These are phyloP conservation scores for Ispidina lecontei DNA, from an alignment of 2,797 vertebrate genomes.

Conservation along the genomic window DNA sequence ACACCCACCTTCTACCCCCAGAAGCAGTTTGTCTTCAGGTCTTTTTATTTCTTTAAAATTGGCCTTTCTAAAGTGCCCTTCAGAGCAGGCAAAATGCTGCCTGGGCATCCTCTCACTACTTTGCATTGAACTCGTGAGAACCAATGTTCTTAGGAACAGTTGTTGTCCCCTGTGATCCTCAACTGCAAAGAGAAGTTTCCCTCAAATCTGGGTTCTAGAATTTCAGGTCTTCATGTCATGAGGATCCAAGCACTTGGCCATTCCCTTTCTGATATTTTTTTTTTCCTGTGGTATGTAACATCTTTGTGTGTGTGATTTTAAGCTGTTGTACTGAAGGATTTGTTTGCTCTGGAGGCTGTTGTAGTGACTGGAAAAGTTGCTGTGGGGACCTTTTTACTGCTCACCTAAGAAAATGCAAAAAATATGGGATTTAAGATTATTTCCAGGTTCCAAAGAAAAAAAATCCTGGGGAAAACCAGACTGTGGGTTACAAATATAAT, in stretches of 20 bases:
- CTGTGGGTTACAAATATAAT: background rate
- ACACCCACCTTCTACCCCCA: background rate
- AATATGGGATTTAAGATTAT: background rate
- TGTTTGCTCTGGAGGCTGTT: background rate
- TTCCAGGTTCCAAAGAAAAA: background rate
- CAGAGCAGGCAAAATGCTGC: background rate
- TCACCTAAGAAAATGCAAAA: background rate
- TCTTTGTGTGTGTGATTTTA: background rate
- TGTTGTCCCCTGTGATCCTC: background rate
- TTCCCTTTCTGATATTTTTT: background rate
- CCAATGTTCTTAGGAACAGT: background rate
- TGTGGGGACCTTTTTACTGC: background rate
- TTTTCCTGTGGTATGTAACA: rapidly evolving
- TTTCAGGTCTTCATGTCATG: background rate
- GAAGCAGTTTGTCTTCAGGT: background rate
- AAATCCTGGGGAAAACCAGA: rapidly evolving
- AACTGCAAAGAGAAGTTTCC: background rate
- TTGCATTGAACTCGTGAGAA: background rate
- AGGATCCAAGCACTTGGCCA: background rate
- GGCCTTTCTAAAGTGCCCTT: background rate
- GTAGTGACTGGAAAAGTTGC: background rate
- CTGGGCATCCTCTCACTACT: background rate
- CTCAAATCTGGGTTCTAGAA: background rate
- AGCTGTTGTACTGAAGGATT: background rate
- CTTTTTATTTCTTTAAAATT: background rate